phyloP scores from a whole-genome alignment of 2,888 invertebrate species.

The Nemurella pictetii region DNA sequence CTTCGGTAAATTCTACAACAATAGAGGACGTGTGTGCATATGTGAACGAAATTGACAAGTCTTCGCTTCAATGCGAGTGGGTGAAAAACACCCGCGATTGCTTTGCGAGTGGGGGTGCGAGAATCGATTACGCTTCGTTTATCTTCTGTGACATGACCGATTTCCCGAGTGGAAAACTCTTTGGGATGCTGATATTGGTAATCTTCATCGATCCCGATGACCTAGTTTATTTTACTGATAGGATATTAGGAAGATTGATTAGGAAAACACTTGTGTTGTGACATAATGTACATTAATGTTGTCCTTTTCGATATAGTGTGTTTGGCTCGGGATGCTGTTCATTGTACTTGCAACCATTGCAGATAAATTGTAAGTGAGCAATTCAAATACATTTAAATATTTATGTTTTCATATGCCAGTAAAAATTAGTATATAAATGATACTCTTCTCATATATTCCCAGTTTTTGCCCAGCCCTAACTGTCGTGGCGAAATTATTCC shows the following conservation, averaged over 20 bases:
- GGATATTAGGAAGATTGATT: neutral
- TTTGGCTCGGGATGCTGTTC: constrained; percentile 16
- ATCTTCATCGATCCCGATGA: no score
- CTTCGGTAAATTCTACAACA: neutral
- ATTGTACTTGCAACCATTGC: constrained; percentile 27
- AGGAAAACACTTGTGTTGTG: neutral
- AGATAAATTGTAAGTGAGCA: constrained; percentile 30
- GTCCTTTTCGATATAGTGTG: constrained; percentile 4
- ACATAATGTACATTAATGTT: neutral
- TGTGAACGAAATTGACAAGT: neutral
- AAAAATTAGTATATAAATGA: neutral
- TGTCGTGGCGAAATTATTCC: constrained; percentile 53
- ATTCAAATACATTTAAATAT: neutral
- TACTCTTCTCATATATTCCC: constrained; percentile 35
- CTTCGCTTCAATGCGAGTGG: constrained; percentile 3
- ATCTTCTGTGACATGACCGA: neutral
- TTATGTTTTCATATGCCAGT: neutral
- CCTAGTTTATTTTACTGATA: no score
- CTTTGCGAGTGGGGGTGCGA: neutral
- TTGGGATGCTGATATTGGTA: neutral
- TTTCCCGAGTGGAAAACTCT: neutral
- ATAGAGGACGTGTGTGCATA: neutral
- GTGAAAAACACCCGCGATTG: neutral
- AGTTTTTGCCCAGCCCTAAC: constrained; percentile 61
- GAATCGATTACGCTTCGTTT: neutral